A percentile compares a stretch with the other conserved stretches of the same genome.
Evolutionary conservation across 2,888 invertebrate genomes (phyloP).

Genomic region (Mesorhabditis spiculigera): DNA sequence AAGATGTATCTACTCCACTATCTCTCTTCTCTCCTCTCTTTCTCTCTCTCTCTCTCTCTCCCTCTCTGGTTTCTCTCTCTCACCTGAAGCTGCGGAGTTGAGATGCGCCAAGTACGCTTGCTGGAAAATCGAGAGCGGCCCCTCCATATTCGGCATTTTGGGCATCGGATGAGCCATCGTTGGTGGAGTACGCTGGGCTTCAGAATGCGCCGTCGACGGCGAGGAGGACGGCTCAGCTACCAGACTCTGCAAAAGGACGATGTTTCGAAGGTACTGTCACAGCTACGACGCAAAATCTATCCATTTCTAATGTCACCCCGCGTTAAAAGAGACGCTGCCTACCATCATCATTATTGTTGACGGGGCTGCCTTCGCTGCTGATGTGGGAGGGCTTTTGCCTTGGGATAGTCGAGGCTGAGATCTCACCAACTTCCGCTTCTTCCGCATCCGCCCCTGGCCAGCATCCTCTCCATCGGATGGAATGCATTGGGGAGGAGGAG

Average conservation of each 20-base stretch:
- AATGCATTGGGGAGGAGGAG: not conserved
- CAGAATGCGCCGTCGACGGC: not conserved
- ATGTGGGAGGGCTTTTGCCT: conserved; percentile 32
- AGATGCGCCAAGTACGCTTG: not conserved
- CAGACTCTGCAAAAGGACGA: not conserved
- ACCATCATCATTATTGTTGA: conserved; percentile 30
- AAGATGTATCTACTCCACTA: too few species aligned
- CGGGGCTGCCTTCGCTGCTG: conserved; percentile 16
- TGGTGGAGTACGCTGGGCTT: not conserved
- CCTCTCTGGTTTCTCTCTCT: too few species aligned
- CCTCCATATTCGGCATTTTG: not conserved
- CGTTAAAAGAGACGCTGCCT: not conserved
- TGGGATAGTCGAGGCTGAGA: conserved; percentile 35
- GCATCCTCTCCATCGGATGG: conserved; percentile 6
- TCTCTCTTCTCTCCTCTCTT: too few species aligned
- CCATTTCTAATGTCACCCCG: not conserved
- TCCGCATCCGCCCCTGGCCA: conserved; percentile 71
- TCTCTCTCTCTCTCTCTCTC: too few species aligned
- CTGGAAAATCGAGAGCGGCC: not conserved
- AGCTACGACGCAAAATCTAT: not conserved
- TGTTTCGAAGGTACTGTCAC: not conserved
- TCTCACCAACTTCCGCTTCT: conserved; percentile 75
- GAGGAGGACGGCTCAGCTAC: not conserved
- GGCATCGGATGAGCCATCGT: not conserved
- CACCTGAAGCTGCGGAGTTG: too few species aligned